Evolutionary conservation across 1,140 invertebrate species (phyloP).

Genomic region (roundworm (Caenorhabditis elegans)): DNA sequence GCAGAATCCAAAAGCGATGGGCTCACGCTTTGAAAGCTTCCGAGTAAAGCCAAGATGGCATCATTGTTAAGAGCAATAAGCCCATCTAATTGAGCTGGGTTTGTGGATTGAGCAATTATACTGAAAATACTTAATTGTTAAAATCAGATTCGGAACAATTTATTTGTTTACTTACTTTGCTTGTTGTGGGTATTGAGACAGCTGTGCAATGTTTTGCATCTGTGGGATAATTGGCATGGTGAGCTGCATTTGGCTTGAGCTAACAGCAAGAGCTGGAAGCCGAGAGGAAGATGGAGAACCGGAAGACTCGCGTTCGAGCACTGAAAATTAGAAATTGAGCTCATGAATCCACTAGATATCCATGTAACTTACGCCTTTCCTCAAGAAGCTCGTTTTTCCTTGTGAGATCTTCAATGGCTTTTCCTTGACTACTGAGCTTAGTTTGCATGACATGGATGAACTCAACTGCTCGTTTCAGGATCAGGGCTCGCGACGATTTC

Average conservation of each 20-base stretch:
- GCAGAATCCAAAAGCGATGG: background rate
- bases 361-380: background rate
- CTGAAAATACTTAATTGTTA: background rate
- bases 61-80: background rate
- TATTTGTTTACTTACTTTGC: background rate
- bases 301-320: background rate
- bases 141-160: background rate
- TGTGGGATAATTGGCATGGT: background rate
- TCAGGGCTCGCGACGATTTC: conserved; percentile 55
- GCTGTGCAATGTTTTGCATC: background rate
- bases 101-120: background rate
- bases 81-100: background rate
- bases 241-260: background rate
- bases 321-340: background rate
- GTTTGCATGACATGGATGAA: conserved; percentile 53
- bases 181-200: background rate
- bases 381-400: conserved; percentile 50
- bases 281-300: background rate
- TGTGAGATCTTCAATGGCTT: conserved; percentile 51
- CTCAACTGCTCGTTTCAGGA: conserved; percentile 57
- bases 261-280: background rate
- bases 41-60: conserved; percentile 25
- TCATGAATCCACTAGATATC: background rate
- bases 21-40: background rate
- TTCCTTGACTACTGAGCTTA: conserved; percentile 43